Evolutionary conservation across 2,888 invertebrate genomes (phyloP), one percentile per base, ranked within the genome.

Genomic region (Sturmia bella): DNA sequence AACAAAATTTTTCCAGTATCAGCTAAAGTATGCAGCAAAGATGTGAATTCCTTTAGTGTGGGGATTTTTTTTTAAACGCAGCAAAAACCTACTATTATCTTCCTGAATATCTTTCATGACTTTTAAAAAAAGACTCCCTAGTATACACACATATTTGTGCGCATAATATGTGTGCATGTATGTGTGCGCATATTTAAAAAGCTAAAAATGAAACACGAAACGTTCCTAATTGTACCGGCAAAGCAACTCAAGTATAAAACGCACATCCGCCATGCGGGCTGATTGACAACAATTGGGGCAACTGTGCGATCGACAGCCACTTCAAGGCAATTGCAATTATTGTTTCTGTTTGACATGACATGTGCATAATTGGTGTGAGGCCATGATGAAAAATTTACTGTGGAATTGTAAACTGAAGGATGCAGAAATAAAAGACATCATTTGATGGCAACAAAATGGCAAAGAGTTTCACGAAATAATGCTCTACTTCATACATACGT

Each of bases 231-330:
- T 73, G 79, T 68, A 74, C 68, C 52, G 59, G 73, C 66, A 70
- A 75, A 77, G 45, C 82, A 80, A 82, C 74, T 84, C 82, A 83
- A 83, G 83, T 79, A 81, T 80, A 84, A 82, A 83, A 84, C 85
- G 56, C 79, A 78, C 87, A 86, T 85, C 84, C 85, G 80, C 80
- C 83, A 69, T 85, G 77, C 85, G 76, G 83, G 85, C 84, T 87
- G 87, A 87, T 85, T 86, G 87, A 72, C 70, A 78, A 87, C 87
- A 87, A 85, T 85, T 83, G 84, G 76, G 85, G 85, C 84, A 86
- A 85, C 85, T 84, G 83, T 83, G 84, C 85, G 86, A 85, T 83
- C 86, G 86, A 86, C 86, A 86, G 85, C 82, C 82, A 84, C 84
- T 85, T 83, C 77, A 84, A 79, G 84, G 78, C 84, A 78, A 82